These are phyloP conservation scores for Numenius arquata DNA, from an alignment of 2,113 vertebrate genomes.

Conservation along the genomic window DNA sequence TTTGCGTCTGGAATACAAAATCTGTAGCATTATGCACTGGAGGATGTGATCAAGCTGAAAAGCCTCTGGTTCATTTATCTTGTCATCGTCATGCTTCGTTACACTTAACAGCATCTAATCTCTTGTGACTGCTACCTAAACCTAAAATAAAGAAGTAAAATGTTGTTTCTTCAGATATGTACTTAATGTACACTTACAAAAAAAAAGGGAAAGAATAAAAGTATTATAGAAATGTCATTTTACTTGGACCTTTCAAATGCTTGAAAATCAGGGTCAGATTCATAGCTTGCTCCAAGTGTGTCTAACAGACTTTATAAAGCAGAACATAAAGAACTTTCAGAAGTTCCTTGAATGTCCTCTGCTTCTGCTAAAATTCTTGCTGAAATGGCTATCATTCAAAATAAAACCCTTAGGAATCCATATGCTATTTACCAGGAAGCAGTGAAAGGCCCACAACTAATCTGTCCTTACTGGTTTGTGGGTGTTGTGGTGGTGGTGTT, in stretches of 20 bases:
- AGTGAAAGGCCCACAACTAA: neutral
- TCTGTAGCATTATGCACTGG: neutral
- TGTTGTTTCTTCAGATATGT: neutral
- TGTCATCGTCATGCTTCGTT: neutral
- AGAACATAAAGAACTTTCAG: neutral
- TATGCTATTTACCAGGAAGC: neutral
- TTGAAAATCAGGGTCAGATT: neutral
- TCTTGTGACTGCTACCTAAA: neutral
- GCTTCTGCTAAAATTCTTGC: neutral
- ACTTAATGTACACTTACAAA: neutral
- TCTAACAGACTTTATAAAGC: neutral
- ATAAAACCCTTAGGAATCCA: neutral
- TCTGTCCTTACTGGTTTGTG: neutral
- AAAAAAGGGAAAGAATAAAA: neutral
- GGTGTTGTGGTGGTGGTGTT: neutral
- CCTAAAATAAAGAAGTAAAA: neutral
- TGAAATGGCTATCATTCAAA: neutral
- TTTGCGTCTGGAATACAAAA: neutral
- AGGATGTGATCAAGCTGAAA: neutral
- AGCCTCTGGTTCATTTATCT: neutral
- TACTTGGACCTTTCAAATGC: neutral
- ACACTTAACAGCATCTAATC: neutral
- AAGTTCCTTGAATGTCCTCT: neutral
- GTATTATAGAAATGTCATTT: neutral
- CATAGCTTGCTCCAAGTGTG: neutral